Percentiles rank a stretch among this genome's conserved stretches.
Evolutionary conservation across 2,888 invertebrate species (phyloP).

Genomic region (Scaptodrosophila latifasciaeformis): DNA sequence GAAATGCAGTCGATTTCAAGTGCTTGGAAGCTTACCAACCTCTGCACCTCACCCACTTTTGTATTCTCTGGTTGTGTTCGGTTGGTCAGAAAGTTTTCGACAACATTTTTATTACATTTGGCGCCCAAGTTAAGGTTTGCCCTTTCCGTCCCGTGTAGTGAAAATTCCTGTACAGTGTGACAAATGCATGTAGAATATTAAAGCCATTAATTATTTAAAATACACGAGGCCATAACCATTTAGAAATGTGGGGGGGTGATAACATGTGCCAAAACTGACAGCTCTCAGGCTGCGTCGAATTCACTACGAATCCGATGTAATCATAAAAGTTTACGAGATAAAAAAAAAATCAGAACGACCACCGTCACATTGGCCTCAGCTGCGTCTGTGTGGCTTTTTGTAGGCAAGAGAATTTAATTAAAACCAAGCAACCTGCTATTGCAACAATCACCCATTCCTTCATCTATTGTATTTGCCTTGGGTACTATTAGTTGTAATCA

Average conservation of each 20-base stretch:
- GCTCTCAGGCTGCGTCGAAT: not conserved
- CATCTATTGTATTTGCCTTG: constrained; percentile 13
- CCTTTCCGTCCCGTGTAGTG: constrained; percentile 4
- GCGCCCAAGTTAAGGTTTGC: constrained; percentile 27
- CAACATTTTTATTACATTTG: constrained; percentile 60
- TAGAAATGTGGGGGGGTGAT: constrained; percentile 31
- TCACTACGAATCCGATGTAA: constrained; percentile 32
- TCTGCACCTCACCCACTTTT: not conserved
- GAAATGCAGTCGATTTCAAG: constrained; percentile 62
- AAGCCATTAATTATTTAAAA: constrained; percentile 67
- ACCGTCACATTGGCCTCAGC: constrained; percentile 57
- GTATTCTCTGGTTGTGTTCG: not conserved
- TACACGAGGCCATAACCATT: constrained; percentile 58
- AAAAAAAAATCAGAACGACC: constrained; percentile 53
- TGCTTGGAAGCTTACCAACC: constrained; percentile 39
- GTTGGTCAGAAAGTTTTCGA: constrained; percentile 55
- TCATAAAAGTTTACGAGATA: constrained; percentile 62
- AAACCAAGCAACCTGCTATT: constrained; percentile 41
- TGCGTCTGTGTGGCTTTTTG: constrained; percentile 41
- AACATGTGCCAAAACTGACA: constrained; percentile 46
- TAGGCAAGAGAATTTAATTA: constrained; percentile 62
- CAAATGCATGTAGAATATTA: constrained; percentile 3
- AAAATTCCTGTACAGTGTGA: not conserved
- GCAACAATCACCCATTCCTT: not conserved
- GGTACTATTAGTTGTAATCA: constrained; percentile 65